Conservation (phyloP, 2,797 vertebrate species). For the Petrocephalus sullivani region DNA sequence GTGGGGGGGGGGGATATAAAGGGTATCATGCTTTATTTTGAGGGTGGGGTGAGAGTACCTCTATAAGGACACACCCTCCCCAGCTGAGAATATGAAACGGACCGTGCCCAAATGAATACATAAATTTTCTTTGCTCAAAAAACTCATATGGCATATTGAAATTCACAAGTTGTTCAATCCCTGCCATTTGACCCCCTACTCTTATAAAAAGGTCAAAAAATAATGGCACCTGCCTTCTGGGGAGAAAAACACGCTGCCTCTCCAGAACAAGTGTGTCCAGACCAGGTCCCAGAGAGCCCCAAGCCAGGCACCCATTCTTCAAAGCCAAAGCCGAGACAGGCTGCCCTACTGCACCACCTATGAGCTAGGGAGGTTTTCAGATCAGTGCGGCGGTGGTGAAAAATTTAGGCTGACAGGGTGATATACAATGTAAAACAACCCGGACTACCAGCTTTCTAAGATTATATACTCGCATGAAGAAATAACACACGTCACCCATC, state of each 20-base stretch:
- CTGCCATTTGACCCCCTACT: not conserved
- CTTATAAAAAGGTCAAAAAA: conserved; percentile 9
- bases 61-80: not conserved
- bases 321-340: not conserved
- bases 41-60: not conserved
- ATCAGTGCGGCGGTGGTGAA: not conserved
- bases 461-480: not conserved
- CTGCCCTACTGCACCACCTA: conserved; percentile 8
- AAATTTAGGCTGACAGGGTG: not conserved
- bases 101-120: not conserved
- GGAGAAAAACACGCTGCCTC: not conserved
- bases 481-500: not conserved
- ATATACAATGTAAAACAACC: not conserved
- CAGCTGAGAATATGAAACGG: not conserved
- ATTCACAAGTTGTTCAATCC: not conserved
- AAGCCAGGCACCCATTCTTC: not conserved
- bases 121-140: not conserved
- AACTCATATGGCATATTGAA: not conserved
- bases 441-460: not conserved
- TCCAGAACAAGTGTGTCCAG: not conserved
- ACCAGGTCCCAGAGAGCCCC: not conserved
- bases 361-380: not conserved
- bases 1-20: not conserved
- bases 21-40: not conserved
- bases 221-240: not conserved